A percentile compares a stretch with the other conserved stretches of the same genome.
phyloP scores from a whole-genome alignment of 2,797 vertebrate species.

The Aeoliscus strigatus region DNA sequence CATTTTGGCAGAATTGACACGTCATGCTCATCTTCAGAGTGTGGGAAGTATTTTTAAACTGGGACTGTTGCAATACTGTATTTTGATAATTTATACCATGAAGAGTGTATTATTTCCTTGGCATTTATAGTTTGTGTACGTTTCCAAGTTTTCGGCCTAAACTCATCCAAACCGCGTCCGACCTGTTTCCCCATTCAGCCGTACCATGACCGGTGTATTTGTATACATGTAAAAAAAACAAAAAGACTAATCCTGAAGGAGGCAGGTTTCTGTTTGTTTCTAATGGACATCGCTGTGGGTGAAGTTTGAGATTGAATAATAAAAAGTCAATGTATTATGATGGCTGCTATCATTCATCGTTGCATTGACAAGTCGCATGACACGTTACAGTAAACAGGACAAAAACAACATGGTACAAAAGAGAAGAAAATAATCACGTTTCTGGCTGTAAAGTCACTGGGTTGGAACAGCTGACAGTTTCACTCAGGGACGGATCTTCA shows the following conservation, averaged over 20 bases:
- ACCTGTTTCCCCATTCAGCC: constrained; percentile 78
- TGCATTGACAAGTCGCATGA: constrained; percentile 18
- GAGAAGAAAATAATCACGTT: no score
- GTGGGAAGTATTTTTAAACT: constrained; percentile 57
- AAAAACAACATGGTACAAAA: no score
- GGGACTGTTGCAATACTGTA: constrained; percentile 96
- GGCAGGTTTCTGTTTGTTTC: constrained; percentile 87
- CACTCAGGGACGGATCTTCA: no score
- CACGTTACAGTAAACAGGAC: constrained; percentile 13
- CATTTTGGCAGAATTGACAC: constrained; percentile 41
- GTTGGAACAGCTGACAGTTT: no score
- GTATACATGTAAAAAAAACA: constrained; percentile 89
- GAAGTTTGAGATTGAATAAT: constrained; percentile 71
- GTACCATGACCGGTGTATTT: constrained; percentile 84
- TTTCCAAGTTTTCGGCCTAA: constrained; percentile 85
- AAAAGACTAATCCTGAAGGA: constrained; percentile 76
- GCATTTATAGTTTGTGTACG: constrained; percentile 78
- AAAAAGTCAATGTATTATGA: constrained; percentile 69
- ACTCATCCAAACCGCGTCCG: constrained; percentile 72
- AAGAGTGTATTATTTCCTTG: constrained; percentile 84
- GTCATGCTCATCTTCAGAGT: constrained; percentile 21
- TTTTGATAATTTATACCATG: constrained; percentile 77
- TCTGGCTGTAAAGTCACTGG: no score
- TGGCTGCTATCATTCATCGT: constrained; percentile 10
- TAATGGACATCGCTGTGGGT: constrained; percentile 86